Conservation (phyloP, 2,797 vertebrate genomes). For the Caiman crocodilus region DNA sequence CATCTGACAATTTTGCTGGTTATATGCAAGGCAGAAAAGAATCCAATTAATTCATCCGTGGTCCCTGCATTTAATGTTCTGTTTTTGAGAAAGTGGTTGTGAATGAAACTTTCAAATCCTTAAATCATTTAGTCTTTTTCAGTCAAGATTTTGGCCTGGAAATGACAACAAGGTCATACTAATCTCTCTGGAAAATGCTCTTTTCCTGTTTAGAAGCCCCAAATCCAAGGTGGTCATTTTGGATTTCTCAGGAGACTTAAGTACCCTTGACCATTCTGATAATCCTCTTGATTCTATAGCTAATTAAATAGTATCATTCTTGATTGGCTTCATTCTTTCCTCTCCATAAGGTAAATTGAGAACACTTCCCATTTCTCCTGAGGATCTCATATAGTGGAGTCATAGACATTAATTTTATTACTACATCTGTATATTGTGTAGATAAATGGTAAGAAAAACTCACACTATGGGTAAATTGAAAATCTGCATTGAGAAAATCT, state of each 20-base stretch:
- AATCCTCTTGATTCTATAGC: not conserved
- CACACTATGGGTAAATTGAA: no score
- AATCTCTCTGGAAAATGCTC: fast-evolving
- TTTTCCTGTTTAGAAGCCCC: not conserved
- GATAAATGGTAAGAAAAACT: not conserved
- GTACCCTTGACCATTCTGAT: not conserved
- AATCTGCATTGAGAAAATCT: not conserved
- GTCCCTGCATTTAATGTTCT: not conserved
- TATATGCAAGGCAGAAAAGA: not conserved
- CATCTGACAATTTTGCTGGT: not conserved
- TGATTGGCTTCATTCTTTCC: not conserved
- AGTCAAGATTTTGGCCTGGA: not conserved
- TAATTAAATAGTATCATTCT: not conserved
- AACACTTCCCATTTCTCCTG: not conserved
- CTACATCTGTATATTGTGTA: not conserved
- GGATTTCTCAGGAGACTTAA: not conserved
- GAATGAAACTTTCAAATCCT: not conserved
- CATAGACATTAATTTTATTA: no score
- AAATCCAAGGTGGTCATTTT: not conserved
- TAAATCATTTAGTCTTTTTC: not conserved
- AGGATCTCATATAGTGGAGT: not conserved
- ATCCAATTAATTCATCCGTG: not conserved
- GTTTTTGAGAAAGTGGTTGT: not conserved
- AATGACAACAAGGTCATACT: not conserved
- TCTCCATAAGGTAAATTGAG: not conserved